phyloP scores from a whole-genome alignment of 2,113 vertebrate genomes.

The Pteronura brasiliensis region DNA sequence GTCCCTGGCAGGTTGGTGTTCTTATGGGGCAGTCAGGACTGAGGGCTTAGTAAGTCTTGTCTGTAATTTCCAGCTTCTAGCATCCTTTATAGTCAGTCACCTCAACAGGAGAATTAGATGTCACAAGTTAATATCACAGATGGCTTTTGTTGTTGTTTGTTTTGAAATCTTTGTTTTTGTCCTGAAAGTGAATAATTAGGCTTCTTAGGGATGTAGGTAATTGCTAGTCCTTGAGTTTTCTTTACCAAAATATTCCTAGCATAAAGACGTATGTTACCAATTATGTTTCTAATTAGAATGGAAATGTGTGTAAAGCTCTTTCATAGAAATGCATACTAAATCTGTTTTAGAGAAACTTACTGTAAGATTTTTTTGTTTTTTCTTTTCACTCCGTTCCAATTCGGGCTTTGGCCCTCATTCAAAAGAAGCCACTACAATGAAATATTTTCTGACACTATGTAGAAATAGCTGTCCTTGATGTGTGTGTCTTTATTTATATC shows the following conservation, averaged over 20 bases:
- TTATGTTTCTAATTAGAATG: slow-evolving; percentile 73
- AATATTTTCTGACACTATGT: slow-evolving; percentile 77
- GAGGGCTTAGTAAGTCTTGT: not conserved
- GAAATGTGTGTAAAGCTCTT: slow-evolving; percentile 72
- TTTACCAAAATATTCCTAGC: slow-evolving; percentile 64
- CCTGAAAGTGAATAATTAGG: slow-evolving; percentile 4
- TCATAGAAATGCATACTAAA: slow-evolving; percentile 66
- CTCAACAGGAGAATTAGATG: not conserved
- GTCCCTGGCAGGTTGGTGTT: not conserved
- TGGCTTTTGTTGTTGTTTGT: not conserved
- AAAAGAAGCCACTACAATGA: slow-evolving; percentile 69
- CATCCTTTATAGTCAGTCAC: not conserved
- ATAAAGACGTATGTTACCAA: slow-evolving; percentile 63
- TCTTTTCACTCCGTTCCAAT: slow-evolving; percentile 60
- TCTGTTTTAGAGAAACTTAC: slow-evolving; percentile 70
- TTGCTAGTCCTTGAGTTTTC: slow-evolving; percentile 50
- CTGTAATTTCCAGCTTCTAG: not conserved
- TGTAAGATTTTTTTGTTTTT: slow-evolving; percentile 39
- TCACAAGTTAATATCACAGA: not conserved
- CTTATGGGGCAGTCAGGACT: not conserved
- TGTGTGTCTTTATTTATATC: slow-evolving; percentile 47
- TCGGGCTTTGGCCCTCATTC: slow-evolving; percentile 63
- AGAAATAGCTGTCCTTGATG: slow-evolving; percentile 73
- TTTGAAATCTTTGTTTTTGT: not conserved
- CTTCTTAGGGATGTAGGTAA: slow-evolving; percentile 57